Evolutionary conservation across 1,140 invertebrate genomes (phyloP).

Genomic region (Heterodera schachtii): DNA sequence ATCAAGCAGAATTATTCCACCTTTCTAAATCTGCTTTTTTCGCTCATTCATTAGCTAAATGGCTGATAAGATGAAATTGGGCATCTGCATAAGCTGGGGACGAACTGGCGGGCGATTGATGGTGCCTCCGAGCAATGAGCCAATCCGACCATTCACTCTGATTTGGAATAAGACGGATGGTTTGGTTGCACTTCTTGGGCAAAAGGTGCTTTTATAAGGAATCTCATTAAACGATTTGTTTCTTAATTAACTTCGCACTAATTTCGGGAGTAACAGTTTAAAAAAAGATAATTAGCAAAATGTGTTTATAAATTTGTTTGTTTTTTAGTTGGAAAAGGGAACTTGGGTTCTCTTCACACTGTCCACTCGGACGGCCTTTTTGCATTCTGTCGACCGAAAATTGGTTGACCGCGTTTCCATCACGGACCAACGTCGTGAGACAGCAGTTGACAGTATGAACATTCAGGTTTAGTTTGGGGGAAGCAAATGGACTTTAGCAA

Average conservation of each 20-base stretch:
- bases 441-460: not conserved
- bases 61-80: not conserved
- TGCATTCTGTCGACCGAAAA: not conserved
- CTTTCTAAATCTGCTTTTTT: too few relatives aligned
- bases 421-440: not conserved
- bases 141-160: not conserved
- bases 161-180: not conserved
- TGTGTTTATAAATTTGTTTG: not conserved
- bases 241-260: too few relatives aligned
- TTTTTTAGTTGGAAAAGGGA: not conserved
- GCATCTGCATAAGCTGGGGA: not conserved
- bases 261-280: too few relatives aligned
- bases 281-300: too few relatives aligned
- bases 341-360: not conserved
- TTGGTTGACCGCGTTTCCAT: not conserved
- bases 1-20: too few relatives aligned
- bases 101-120: not conserved
- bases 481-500: too few relatives aligned
- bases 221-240: too few relatives aligned
- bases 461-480: not conserved
- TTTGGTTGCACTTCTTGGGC: not conserved
- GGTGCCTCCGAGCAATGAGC: not conserved
- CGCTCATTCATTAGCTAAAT: not conserved
- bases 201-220: not conserved
- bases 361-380: not conserved